Percentiles rank a stretch among this genome's conserved stretches.
Evolutionary conservation across 2,113 vertebrate genomes (phyloP).

Genomic region (Elephas maximus): DNA sequence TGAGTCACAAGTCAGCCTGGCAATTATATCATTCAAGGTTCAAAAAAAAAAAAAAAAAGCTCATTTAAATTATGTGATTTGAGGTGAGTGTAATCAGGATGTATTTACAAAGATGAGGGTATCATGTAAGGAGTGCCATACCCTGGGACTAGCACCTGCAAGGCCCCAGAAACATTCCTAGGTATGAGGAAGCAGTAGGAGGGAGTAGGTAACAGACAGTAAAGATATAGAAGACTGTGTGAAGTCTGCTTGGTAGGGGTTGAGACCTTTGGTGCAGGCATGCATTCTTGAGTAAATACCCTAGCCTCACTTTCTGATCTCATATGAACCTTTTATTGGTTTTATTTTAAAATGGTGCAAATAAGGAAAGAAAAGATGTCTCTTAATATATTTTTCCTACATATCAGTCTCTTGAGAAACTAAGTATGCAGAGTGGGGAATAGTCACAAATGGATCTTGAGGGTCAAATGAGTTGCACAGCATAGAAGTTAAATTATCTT

Average conservation of each 20-base stretch:
- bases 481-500: background rate
- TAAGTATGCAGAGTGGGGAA: background rate
- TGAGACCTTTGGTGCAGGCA: background rate
- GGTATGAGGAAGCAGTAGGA: background rate
- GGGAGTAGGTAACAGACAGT: background rate
- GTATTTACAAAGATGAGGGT: background rate
- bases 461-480: background rate
- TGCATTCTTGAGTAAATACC: background rate
- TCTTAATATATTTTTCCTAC: background rate
- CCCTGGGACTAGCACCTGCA: background rate
- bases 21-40: background rate
- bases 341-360: background rate
- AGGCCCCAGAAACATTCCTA: background rate
- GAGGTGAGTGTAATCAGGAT: background rate
- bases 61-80: background rate
- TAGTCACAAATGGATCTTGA: background rate
- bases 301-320: background rate
- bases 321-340: background rate
- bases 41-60: background rate
- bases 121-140: background rate
- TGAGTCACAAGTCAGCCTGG: background rate
- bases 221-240: background rate
- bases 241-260: background rate
- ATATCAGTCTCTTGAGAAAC: background rate
- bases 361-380: background rate